These are phyloP conservation scores for Rhingia rostrata DNA, from an alignment of 2,888 invertebrate species.

Conservation along the genomic window DNA sequence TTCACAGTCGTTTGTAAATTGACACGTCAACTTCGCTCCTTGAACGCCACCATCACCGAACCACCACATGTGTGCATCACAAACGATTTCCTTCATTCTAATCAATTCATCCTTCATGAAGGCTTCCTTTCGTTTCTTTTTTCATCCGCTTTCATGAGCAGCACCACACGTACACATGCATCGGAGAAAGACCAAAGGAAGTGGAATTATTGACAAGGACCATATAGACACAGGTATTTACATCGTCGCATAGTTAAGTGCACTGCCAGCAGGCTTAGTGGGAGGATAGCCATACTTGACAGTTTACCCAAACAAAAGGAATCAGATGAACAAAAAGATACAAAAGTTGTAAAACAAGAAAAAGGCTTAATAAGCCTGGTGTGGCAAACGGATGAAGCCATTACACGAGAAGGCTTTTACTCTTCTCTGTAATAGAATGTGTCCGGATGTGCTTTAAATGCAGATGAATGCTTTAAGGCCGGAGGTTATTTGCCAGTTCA, in stretches of 20 bases:
- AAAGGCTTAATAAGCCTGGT: slow-evolving; percentile 27
- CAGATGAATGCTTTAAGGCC: slow-evolving; percentile 6
- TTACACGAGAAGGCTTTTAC: slow-evolving; percentile 14
- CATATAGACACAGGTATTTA: slow-evolving; percentile 33
- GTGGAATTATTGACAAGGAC: slow-evolving; percentile 31
- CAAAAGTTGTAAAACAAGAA: too few species aligned
- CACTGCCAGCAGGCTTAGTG: neutral
- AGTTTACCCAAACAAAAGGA: slow-evolving; percentile 23
- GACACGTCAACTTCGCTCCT: slow-evolving; percentile 33
- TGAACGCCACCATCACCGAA: neutral
- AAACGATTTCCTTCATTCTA: slow-evolving; percentile 6
- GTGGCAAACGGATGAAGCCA: slow-evolving; percentile 18
- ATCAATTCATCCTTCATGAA: slow-evolving; percentile 32
- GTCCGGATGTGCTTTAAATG: slow-evolving; percentile 24
- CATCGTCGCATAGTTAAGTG: slow-evolving; percentile 27
- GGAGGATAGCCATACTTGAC: slow-evolving; percentile 16
- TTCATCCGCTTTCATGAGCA: slow-evolving; percentile 16
- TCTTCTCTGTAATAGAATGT: slow-evolving; percentile 1
- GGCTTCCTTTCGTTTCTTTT: neutral
- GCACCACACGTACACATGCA: slow-evolving; percentile 20
- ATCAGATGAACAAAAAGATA: neutral
- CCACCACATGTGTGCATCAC: slow-evolving; percentile 11
- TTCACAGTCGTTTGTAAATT: neutral
- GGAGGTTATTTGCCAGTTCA: too few species aligned
- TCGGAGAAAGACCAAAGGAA: slow-evolving; percentile 21